Percentiles rank a stretch among this genome's conserved stretches.
These are phyloP conservation scores for Heliothis peltigera DNA, from an alignment of 2,888 invertebrate genomes.

Conservation along the genomic window DNA sequence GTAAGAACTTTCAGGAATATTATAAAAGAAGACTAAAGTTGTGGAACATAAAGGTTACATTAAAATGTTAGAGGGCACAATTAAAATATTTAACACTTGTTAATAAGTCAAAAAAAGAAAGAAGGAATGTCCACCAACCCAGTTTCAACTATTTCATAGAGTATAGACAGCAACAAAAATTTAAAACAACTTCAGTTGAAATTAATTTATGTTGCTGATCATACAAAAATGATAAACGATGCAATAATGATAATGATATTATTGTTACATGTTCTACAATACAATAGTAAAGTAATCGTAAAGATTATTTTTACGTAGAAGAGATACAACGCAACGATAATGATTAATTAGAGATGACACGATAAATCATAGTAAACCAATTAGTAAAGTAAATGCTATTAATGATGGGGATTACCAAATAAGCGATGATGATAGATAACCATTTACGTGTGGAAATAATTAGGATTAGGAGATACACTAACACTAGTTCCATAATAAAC, in stretches of 20 bases:
- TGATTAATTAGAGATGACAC: conserved; percentile 9
- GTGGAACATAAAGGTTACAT: background rate
- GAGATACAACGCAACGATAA: conserved; percentile 31
- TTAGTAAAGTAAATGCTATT: conserved; percentile 28
- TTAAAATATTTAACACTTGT: too few species aligned
- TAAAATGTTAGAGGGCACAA: background rate
- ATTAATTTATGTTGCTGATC: too few species aligned
- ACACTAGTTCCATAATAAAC: background rate
- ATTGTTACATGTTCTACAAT: background rate
- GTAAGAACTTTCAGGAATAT: background rate
- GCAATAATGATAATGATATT: background rate
- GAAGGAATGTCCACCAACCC: too few species aligned
- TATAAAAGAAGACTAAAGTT: background rate
- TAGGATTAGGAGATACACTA: conserved; percentile 17
- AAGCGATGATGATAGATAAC: conserved; percentile 36
- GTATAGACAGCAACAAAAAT: too few species aligned
- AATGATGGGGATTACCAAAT: conserved; percentile 41
- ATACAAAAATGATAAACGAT: background rate
- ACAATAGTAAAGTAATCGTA: background rate
- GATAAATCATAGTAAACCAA: conserved; percentile 28
- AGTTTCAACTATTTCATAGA: too few species aligned
- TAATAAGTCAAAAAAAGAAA: too few species aligned
- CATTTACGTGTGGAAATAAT: conserved; percentile 30
- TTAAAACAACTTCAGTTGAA: too few species aligned
- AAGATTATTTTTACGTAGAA: conserved; percentile 4